A percentile compares a stretch with the other conserved stretches of the same genome.
phyloP scores from a whole-genome alignment of 2,888 invertebrate species.

The Trissolcus brochymenae region DNA sequence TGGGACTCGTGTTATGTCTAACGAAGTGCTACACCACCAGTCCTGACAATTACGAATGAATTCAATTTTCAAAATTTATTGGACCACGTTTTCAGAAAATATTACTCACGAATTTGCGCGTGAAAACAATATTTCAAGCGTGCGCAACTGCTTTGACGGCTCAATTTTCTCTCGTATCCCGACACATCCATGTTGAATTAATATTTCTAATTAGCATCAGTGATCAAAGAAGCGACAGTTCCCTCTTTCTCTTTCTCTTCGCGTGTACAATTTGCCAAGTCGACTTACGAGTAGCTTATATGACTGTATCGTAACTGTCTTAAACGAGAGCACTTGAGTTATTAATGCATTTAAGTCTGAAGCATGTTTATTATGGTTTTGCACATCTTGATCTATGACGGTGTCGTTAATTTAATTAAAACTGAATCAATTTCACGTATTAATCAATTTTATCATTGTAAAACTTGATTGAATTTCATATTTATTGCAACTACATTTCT shows the following conservation, averaged over 20 bases:
- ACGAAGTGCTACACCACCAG: constrained; percentile 4
- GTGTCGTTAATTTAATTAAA: constrained; percentile 12
- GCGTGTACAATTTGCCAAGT: constrained; percentile 28
- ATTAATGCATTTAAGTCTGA: constrained; percentile 38
- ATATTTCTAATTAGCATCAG: constrained; percentile 48
- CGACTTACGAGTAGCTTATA: constrained; percentile 38
- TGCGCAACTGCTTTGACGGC: constrained; percentile 12
- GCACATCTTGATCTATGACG: not conserved
- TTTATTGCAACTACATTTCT: not conserved
- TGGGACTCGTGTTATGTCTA: not conserved
- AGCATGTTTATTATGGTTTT: constrained; percentile 18
- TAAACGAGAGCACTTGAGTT: constrained; percentile 33
- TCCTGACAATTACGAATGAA: not conserved
- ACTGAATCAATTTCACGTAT: not conserved
- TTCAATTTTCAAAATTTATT: constrained; percentile 18
- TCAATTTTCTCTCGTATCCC: constrained; percentile 24
- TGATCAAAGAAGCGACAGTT: constrained; percentile 30
- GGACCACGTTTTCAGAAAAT: not conserved
- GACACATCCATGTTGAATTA: constrained; percentile 28
- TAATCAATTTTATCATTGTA: not conserved
- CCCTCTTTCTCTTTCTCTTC: constrained; percentile 11
- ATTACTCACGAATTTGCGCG: too few relatives aligned
- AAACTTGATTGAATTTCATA: not conserved
- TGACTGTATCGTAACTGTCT: constrained; percentile 31
- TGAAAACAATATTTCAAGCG: constrained; percentile 1